Evolutionary conservation across 2,797 vertebrate genomes (phyloP), one percentile per base, ranked within the genome.

Genomic region (Columba guinea): DNA sequence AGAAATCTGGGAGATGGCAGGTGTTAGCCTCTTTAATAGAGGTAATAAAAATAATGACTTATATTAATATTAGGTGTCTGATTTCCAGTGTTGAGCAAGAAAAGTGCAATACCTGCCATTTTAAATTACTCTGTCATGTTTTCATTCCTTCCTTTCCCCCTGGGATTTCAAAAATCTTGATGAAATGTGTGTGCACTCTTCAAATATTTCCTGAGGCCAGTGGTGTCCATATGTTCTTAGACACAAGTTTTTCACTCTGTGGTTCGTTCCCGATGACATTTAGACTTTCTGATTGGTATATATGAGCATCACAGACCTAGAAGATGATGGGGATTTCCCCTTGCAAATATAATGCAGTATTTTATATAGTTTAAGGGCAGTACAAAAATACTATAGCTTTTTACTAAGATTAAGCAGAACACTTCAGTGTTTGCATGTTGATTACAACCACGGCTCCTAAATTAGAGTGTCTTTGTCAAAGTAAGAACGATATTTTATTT

Each of bases 131-230:
- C 93, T 97, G 97, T 98, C 97, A 96, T 96, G 97, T 97, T 98
- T 97, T 97, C 95, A 96, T 97, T 97, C 97, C 94, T 92, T 94
- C 73, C 69, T 95, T 70, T 69, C 94, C 97, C 91, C 94, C 71
- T 77, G 97, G 96, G 97, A 97, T 96, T 96, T 97, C 96, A 98
- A 97, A 95, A 93, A 97, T 98, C 96, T 96, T 98, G 96, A 97
- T 74, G 74, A 98, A 98, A 98, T 97, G 95, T 98, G 95, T 97
- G 95, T 96, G 94, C 89, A 89, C 96, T 97, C 92, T 96, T 96
- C 96, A 98, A 98, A 97, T 97, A 98, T 98, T 98, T 98, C 98
- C 98, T 98, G 97, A 98, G 98, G 97, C 97, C 97, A 97, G 97
- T 97, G 96, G 96, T 94, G 96, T 97, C 97, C 97, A 97, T 97